Conservation (phyloP, 2,888 invertebrate species). For the Agrotis ipsilon region DNA sequence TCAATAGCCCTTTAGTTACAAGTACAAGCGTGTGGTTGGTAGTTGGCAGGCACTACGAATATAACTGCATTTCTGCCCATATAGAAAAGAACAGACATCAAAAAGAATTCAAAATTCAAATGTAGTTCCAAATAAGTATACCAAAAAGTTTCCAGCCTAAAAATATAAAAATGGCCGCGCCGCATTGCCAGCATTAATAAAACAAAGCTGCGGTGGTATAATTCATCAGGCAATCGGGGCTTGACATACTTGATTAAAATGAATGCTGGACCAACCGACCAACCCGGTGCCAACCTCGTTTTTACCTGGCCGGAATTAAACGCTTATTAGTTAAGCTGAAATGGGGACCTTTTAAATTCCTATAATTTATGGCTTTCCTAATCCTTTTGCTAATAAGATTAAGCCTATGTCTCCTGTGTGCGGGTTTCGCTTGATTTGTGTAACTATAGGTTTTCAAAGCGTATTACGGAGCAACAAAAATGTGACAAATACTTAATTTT, state of each 20-base stretch:
- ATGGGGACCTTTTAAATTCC: constrained; percentile 74
- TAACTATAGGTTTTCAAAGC: too few species aligned
- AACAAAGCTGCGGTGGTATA: constrained; percentile 64
- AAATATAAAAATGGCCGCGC: constrained; percentile 41
- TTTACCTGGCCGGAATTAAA: constrained; percentile 78
- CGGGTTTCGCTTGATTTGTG: constrained; percentile 30
- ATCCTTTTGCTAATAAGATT: constrained; percentile 74
- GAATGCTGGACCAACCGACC: constrained; percentile 69
- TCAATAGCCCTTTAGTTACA: too few species aligned
- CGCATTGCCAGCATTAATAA: constrained; percentile 62
- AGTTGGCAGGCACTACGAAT: too few species aligned
- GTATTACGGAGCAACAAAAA: not conserved
- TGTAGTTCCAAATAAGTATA: constrained; percentile 22
- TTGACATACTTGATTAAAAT: constrained; percentile 81
- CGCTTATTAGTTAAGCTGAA: constrained; percentile 72
- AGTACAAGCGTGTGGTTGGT: not conserved
- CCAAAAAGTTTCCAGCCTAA: constrained; percentile 2
- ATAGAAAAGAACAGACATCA: not conserved
- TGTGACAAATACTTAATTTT: not conserved
- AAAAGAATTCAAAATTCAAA: constrained; percentile 16
- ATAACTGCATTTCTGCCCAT: not conserved
- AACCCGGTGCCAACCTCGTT: constrained; percentile 63
- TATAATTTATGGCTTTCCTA: constrained; percentile 76
- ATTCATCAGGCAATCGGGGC: constrained; percentile 78
- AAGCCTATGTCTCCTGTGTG: constrained; percentile 51